These are phyloP conservation scores for Zapornia atra DNA, from an alignment of 2,113 vertebrate species.

Conservation along the genomic window DNA sequence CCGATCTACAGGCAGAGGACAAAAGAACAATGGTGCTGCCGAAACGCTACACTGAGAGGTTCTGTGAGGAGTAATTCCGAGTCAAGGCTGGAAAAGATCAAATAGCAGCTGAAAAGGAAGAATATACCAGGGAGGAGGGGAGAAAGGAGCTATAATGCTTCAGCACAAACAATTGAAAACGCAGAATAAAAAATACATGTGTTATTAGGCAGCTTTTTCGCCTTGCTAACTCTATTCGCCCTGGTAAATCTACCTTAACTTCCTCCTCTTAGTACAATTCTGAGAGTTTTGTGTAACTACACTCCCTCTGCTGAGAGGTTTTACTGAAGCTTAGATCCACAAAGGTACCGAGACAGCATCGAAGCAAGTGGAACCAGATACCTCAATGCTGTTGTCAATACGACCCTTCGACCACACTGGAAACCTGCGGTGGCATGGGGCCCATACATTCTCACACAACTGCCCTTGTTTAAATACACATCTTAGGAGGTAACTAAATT, in stretches of 20 bases:
- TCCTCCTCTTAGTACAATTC: background rate
- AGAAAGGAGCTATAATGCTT: background rate
- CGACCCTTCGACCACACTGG: background rate
- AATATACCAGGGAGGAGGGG: background rate
- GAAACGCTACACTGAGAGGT: slow-evolving; percentile 35
- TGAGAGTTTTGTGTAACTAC: background rate
- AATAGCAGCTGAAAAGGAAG: slow-evolving; percentile 36
- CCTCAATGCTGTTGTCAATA: background rate
- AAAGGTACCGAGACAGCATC: background rate
- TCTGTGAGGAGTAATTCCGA: slow-evolving; percentile 19
- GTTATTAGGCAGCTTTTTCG: background rate
- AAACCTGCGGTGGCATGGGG: background rate
- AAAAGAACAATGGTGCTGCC: slow-evolving; percentile 39
- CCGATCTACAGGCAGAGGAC: slow-evolving; percentile 10
- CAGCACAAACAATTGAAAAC: background rate
- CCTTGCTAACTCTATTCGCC: background rate
- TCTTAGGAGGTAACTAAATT: background rate
- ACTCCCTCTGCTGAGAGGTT: background rate
- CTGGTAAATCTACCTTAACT: background rate
- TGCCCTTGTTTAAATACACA: background rate
- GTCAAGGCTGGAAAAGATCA: slow-evolving; percentile 44
- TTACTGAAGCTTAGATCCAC: background rate
- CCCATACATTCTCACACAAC: background rate
- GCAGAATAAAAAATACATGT: background rate
- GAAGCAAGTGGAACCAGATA: slow-evolving; percentile 10